Conservation (phyloP, 1,140 invertebrate species). For the Ostrea edulis region DNA sequence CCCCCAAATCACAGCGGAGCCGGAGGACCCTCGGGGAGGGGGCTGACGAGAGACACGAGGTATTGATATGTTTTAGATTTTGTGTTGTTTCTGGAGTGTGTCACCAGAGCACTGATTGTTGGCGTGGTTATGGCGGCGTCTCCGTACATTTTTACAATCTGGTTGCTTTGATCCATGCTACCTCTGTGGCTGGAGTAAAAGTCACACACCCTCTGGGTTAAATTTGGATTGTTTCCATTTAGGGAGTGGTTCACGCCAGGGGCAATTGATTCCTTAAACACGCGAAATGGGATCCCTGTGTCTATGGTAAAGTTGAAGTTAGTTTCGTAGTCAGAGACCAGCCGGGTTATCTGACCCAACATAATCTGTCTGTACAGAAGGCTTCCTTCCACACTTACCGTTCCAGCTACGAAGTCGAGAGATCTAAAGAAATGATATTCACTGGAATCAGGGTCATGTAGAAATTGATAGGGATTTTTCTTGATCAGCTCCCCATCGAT, state of each 20-base stretch:
- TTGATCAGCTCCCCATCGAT: constrained; percentile 55
- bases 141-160: constrained; percentile 44
- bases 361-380: constrained; percentile 37
- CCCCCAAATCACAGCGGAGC: constrained; percentile 52
- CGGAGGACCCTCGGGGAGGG: background rate
- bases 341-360: background rate
- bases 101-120: constrained; percentile 23
- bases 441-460: background rate
- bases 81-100: constrained; percentile 39
- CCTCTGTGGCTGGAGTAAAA: background rate
- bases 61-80: constrained; percentile 46
- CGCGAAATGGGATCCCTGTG: background rate
- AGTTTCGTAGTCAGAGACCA: background rate
- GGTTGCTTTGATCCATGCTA: background rate
- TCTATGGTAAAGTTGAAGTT: background rate
- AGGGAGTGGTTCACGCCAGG: background rate
- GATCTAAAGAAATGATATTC: constrained; percentile 36
- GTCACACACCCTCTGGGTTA: background rate
- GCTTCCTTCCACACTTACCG: constrained; percentile 49
- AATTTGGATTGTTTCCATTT: background rate
- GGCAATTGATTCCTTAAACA: background rate
- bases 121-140: constrained; percentile 54
- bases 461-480: constrained; percentile 11
- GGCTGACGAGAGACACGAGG: background rate
- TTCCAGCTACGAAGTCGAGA: constrained; percentile 54